Evolutionary conservation across 2,797 vertebrate species (phyloP).

Genomic region (Anguilla anguilla): DNA sequence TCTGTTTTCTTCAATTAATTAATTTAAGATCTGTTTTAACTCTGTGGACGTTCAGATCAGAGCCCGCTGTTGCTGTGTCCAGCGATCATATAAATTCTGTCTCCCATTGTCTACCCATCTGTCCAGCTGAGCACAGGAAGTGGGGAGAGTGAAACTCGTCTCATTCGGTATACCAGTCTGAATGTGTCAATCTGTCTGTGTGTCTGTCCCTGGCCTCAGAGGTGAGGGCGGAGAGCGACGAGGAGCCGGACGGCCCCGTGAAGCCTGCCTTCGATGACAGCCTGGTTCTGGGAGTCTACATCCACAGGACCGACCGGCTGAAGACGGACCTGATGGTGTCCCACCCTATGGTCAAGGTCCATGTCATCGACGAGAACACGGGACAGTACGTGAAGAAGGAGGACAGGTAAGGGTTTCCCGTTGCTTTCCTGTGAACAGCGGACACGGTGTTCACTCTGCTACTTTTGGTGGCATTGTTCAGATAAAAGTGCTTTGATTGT

Average conservation of each 20-base stretch:
- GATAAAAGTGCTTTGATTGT: background rate
- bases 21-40: too few species aligned
- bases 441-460: background rate
- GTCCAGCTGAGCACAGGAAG: too few species aligned
- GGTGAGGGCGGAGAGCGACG: slow-evolving; percentile 57
- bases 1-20: too few species aligned
- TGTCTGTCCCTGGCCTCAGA: slow-evolving; percentile 46
- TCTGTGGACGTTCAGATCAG: too few species aligned
- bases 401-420: slow-evolving; percentile 76
- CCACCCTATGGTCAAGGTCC: slow-evolving; percentile 93
- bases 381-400: slow-evolving; percentile 90
- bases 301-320: slow-evolving; percentile 88
- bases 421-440: background rate
- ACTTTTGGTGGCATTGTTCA: background rate
- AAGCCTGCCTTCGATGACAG: slow-evolving; percentile 75
- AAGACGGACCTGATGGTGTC: slow-evolving; percentile 86
- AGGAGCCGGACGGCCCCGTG: slow-evolving; percentile 52
- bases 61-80: too few species aligned
- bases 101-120: too few species aligned
- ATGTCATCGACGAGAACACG: slow-evolving; percentile 85
- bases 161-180: background rate
- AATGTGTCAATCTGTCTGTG: background rate
- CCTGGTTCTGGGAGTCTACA: slow-evolving; percentile 86
- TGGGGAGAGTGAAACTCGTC: background rate
- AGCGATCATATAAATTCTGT: too few species aligned